Evolutionary conservation across 2,797 vertebrate genomes (phyloP).

Genomic region (Myotis myotis): DNA sequence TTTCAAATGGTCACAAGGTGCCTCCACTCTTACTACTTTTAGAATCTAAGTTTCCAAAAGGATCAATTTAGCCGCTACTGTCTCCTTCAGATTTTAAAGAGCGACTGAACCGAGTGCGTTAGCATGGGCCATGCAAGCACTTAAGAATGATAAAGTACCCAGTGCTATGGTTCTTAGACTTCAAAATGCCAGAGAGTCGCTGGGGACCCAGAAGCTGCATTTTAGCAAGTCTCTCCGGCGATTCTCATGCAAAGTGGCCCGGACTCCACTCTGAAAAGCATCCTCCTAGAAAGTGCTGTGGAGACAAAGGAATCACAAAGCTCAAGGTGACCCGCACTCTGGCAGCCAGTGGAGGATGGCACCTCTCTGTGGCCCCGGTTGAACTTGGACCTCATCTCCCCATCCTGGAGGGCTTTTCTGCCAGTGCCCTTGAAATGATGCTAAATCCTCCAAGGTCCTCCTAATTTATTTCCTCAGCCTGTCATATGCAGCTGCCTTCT

Average conservation of each 20-base stretch:
- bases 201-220: not conserved
- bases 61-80: slow-evolving; percentile 30
- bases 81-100: slow-evolving; percentile 50
- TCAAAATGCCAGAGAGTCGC: not conserved
- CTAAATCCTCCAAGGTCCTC: slow-evolving; percentile 44
- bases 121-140: not conserved
- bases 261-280: not conserved
- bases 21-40: not conserved
- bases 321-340: not conserved
- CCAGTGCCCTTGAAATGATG: slow-evolving; percentile 42
- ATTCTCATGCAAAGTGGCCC: not conserved
- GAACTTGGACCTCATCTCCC: not conserved
- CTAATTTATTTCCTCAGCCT: slow-evolving; percentile 55
- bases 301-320: not conserved
- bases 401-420: slow-evolving; percentile 31
- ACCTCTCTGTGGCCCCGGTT: not conserved
- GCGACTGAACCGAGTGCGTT: slow-evolving; percentile 26
- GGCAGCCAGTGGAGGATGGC: not conserved
- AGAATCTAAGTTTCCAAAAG: slow-evolving; percentile 49
- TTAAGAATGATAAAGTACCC: not conserved
- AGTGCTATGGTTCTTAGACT: not conserved
- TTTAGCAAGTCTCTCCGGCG: not conserved
- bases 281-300: not conserved
- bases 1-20: not conserved
- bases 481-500: slow-evolving; percentile 34